A percentile compares a stretch with the other conserved stretches of the same genome.
These are phyloP conservation scores for Himalopsyche kuldschensis DNA, from an alignment of 2,888 invertebrate species.

Conservation along the genomic window DNA sequence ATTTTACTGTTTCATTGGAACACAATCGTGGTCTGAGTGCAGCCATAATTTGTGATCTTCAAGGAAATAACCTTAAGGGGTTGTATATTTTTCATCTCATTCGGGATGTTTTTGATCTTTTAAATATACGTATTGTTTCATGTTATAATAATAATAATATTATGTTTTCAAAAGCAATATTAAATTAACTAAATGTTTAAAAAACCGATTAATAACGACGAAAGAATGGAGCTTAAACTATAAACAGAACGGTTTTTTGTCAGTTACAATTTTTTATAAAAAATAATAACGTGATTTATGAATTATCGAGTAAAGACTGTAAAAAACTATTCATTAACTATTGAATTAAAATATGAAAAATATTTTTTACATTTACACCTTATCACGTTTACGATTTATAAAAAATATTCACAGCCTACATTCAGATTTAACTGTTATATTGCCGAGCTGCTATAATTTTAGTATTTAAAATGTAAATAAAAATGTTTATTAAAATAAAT, in stretches of 20 bases:
- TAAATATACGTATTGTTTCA: constrained; percentile 8
- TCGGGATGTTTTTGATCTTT: constrained; percentile 12
- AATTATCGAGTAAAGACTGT: neutral
- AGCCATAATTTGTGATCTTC: constrained; percentile 40
- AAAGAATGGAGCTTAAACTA: neutral
- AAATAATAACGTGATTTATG: neutral
- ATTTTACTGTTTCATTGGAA: constrained; percentile 6
- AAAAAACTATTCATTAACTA: neutral
- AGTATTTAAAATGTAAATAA: neutral
- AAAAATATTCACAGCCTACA: neutral
- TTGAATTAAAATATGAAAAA: neutral
- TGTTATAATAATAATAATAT: constrained; percentile 2
- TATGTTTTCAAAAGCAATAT: constrained; percentile 33
- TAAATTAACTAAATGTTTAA: neutral
- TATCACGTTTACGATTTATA: neutral
- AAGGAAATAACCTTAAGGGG: constrained; percentile 25
- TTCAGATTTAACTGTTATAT: neutral
- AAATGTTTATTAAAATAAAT: neutral
- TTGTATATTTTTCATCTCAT: constrained; percentile 22
- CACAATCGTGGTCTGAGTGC: constrained; percentile 11
- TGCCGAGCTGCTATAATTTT: neutral
- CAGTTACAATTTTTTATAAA: neutral
- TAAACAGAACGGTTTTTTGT: neutral
- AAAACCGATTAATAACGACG: neutral
- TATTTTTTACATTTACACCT: neutral